Percentiles rank a stretch among this genome's conserved stretches.
Evolutionary conservation across 2,113 vertebrate genomes (phyloP).

Genomic region (Drymodes brunneopygia): DNA sequence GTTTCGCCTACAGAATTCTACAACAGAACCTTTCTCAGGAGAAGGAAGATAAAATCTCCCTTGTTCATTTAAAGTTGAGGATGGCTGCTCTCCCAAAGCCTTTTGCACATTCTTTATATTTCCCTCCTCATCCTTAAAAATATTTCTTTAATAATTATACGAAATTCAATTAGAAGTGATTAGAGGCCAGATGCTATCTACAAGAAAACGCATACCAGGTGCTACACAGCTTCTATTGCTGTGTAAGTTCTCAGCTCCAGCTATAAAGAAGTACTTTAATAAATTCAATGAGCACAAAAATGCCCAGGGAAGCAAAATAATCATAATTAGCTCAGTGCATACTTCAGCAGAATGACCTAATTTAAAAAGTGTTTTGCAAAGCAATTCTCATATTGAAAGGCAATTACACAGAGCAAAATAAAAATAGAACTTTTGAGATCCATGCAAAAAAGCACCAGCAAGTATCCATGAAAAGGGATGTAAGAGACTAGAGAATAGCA

Average conservation of each 20-base stretch:
- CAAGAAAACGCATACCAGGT: neutral
- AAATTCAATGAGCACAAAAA: neutral
- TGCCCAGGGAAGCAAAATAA: slow-evolving; percentile 33
- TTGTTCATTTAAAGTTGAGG: neutral
- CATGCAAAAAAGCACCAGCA: neutral
- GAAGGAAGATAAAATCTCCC: neutral
- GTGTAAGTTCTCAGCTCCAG: neutral
- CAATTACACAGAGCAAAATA: neutral
- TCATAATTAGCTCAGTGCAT: neutral
- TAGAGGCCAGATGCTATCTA: neutral
- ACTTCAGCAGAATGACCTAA: neutral
- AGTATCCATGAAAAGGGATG: neutral
- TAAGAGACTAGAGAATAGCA: neutral
- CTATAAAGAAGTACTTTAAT: neutral
- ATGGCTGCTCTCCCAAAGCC: neutral
- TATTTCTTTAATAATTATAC: neutral
- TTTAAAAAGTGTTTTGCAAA: neutral
- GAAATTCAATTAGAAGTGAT: neutral
- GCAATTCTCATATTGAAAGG: neutral
- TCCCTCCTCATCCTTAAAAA: neutral
- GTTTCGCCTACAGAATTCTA: neutral
- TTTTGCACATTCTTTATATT: neutral
- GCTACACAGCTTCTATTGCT: neutral
- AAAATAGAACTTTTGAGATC: neutral
- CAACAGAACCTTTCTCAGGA: neutral